Evolutionary conservation across 2,113 vertebrate species (phyloP).

Genomic region (Falcunculus frontatus): DNA sequence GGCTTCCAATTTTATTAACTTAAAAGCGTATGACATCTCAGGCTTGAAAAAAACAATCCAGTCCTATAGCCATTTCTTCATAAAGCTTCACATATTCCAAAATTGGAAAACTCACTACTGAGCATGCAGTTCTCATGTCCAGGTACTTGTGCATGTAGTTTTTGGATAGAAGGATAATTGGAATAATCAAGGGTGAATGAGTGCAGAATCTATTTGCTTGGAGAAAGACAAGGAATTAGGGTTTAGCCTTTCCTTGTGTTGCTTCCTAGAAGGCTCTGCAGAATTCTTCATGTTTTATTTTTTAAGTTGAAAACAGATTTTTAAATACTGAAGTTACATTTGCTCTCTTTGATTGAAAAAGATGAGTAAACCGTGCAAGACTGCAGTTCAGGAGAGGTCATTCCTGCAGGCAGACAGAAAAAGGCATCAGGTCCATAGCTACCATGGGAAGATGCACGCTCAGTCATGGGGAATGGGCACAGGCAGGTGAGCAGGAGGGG

Average conservation of each 20-base stretch:
- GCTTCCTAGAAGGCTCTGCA: neutral
- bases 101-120: neutral
- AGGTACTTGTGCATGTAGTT: neutral
- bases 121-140: neutral
- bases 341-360: neutral
- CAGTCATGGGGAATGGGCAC: too few species aligned
- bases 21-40: neutral
- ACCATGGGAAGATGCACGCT: neutral
- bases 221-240: neutral
- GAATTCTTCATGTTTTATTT: neutral
- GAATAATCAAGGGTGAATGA: neutral
- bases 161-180: neutral
- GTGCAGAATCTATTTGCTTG: neutral
- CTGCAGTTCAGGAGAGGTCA: neutral
- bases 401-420: neutral
- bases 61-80: neutral
- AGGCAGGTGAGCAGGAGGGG: neutral
- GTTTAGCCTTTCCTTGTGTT: neutral
- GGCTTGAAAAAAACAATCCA: neutral
- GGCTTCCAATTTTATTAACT: neutral
- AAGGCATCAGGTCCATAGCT: neutral
- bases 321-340: neutral
- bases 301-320: neutral
- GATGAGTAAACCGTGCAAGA: neutral
- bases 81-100: neutral